Evolutionary conservation across 2,888 invertebrate genomes (phyloP), one percentile per base, ranked within the genome.

Genomic region (Troides oblongomaculatus): DNA sequence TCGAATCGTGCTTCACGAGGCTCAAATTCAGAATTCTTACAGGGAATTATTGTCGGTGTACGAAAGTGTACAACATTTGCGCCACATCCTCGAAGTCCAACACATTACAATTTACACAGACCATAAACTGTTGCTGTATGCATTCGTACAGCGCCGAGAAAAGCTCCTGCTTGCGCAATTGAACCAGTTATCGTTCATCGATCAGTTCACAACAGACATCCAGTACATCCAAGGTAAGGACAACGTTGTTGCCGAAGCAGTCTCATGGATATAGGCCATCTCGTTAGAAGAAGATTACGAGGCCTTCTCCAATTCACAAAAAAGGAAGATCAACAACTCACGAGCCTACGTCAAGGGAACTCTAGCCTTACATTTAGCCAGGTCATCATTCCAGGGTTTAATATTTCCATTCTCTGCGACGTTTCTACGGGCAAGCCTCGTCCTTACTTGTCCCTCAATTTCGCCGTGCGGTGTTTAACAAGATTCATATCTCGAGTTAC

Each of bases 81-180:
- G 75, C 2, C 69, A 78, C 36, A 69, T 77, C 10, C 17, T 76
- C 1, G 75, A 75, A 30, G 71, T 58, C 0, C 71, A 72, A 21
- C 72, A 74, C 21, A 46, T 62, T 0, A 73, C 69, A 0, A 75
- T 74, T 3, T 75, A 67, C n/a, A 75, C 75, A 0, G 75, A 75
- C 30, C 77, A 76, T 21, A 76, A 77, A 58, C 76, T 74, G 0
- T 23, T 75, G 4, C 2, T 72, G 0, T 75, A 69, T 43, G 77
- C 75, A 10, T 78, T 75, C 58, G 1, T 18, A 7, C 71, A 43
- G 14, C 71, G 53, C 17, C 53, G 53, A 6, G 53, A 53, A 17
- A 53, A 53, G 18, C 53, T 14, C 14, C n/a, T 18, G 5, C n/a
- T 14, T 4, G 10, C 25, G 50, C 43, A 59, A 39, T 43, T 23